phyloP scores from a whole-genome alignment of 1,140 invertebrate species.

The Scaptomyza graminum region DNA sequence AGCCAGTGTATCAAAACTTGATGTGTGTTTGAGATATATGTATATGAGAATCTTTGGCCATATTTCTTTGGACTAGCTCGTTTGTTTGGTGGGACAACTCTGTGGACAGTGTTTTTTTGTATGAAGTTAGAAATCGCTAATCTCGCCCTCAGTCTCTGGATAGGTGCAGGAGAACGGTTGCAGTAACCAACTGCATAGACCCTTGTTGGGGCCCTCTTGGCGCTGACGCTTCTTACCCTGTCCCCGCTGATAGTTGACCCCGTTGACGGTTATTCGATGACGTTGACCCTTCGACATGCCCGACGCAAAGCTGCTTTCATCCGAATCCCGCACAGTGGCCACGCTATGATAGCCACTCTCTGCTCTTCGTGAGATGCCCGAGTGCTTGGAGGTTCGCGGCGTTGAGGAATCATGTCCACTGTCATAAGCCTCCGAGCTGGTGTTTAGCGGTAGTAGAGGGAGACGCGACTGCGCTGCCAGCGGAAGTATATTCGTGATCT shows the following conservation, averaged over 20 bases:
- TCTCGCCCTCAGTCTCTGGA: constrained; percentile 87
- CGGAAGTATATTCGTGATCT: constrained; percentile 83
- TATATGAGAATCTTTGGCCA: constrained; percentile 55
- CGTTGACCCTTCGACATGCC: constrained; percentile 88
- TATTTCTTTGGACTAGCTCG: constrained; percentile 68
- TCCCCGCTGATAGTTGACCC: constrained; percentile 66
- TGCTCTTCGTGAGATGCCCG: constrained; percentile 89
- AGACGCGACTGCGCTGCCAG: constrained; percentile 83
- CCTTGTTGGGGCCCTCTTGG: constrained; percentile 67
- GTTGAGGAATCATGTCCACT: constrained; percentile 91
- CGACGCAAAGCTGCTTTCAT: constrained; percentile 92
- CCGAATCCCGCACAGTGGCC: constrained; percentile 89
- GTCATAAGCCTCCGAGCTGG: constrained; percentile 88
- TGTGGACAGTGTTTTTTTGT: not conserved
- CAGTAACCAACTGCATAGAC: constrained; percentile 83
- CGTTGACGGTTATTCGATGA: constrained; percentile 86
- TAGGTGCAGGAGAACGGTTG: constrained; percentile 89
- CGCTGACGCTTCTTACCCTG: constrained; percentile 75
- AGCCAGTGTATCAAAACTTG: constrained; percentile 11
- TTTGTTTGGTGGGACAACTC: constrained; percentile 51
- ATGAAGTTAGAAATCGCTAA: constrained; percentile 86
- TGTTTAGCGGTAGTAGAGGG: constrained; percentile 76
- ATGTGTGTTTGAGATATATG: constrained; percentile 25
- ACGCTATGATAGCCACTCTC: constrained; percentile 95
- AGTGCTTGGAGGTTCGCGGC: constrained; percentile 90